A percentile compares a stretch with the other conserved stretches of the same genome.
Evolutionary conservation across 2,888 invertebrate species (phyloP).

Genomic region (Heliothis peltigera): DNA sequence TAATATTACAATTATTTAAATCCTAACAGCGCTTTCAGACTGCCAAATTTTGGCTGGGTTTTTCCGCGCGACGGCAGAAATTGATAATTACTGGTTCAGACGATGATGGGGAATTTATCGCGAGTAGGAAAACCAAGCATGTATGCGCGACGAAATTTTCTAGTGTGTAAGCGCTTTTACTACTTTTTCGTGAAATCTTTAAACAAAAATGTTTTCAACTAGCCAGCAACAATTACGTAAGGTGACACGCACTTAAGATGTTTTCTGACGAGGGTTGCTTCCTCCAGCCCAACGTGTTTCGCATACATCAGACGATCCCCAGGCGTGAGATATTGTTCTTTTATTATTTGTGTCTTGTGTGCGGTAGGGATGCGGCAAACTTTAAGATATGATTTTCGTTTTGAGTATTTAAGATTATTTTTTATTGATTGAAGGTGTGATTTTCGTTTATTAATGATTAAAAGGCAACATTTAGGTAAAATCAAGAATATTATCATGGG

Average conservation of each 20-base stretch:
- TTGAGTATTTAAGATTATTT: not conserved
- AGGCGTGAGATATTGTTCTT: constrained; percentile 6
- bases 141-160: too few species aligned
- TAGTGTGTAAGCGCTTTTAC: too few species aligned
- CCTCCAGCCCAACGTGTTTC: constrained; percentile 33
- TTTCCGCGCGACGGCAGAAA: too few species aligned
- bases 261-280: constrained; percentile 41
- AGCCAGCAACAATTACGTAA: constrained; percentile 39
- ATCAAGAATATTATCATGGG: too few species aligned
- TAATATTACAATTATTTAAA: too few species aligned
- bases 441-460: too few species aligned
- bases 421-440: not conserved
- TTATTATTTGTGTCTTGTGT: constrained; percentile 6
- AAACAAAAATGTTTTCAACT: not conserved
- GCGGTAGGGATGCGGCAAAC: constrained; percentile 1
- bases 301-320: constrained; percentile 14
- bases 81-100: too few species aligned
- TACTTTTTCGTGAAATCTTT: not conserved
- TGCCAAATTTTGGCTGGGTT: too few species aligned
- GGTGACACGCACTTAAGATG: constrained; percentile 38
- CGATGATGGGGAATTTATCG: too few species aligned
- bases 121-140: too few species aligned
- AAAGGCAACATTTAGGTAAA: too few species aligned
- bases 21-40: too few species aligned
- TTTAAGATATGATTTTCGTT: constrained; percentile 1